These are phyloP conservation scores for Uropsilus gracilis DNA, from an alignment of 2,113 vertebrate genomes.

Conservation along the genomic window DNA sequence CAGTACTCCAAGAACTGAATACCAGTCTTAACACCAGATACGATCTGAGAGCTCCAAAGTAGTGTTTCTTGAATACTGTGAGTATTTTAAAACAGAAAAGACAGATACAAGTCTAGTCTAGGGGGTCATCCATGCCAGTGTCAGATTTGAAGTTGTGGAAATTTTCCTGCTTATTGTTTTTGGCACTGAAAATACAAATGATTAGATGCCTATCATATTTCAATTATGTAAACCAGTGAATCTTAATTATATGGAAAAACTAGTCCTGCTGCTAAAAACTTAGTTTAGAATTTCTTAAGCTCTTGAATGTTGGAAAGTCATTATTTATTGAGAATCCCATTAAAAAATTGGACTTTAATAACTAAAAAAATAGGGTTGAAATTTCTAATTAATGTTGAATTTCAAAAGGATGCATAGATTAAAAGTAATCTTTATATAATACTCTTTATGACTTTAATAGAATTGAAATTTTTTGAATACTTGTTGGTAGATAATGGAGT, in stretches of 20 bases:
- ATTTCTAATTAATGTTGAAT: background rate
- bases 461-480: constrained; percentile 16
- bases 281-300: background rate
- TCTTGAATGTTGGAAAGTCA: background rate
- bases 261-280: background rate
- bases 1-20: too few species aligned
- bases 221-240: background rate
- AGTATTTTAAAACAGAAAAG: background rate
- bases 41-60: background rate
- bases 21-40: background rate
- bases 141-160: constrained; percentile 22
- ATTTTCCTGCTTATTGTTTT: constrained; percentile 27
- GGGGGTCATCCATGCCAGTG: background rate
- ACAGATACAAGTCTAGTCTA: background rate
- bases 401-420: background rate
- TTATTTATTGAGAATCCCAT: background rate
- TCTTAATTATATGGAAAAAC: constrained; percentile 19
- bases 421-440: background rate
- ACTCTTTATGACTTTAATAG: constrained; percentile 34
- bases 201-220: background rate
- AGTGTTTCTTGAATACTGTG: background rate
- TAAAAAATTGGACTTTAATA: constrained; percentile 15
- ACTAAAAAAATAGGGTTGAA: background rate
- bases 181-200: background rate
- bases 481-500: background rate